Conservation (phyloP, 2,113 vertebrate species). For the Psittacara wagleri region DNA sequence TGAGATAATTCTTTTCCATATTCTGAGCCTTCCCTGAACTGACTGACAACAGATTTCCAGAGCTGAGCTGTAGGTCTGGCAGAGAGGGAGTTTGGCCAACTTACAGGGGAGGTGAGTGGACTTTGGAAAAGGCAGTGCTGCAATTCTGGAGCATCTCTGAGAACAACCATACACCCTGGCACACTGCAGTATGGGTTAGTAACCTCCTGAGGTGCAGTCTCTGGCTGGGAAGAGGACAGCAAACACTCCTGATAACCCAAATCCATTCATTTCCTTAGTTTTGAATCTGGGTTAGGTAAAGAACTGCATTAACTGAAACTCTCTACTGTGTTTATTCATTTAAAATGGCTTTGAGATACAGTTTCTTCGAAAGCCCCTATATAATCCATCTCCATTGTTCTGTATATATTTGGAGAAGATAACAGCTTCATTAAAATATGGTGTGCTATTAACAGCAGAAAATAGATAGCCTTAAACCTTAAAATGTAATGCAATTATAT, state of each 20-base stretch:
- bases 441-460: slow-evolving; percentile 20
- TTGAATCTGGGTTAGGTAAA: not conserved
- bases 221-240: not conserved
- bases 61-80: not conserved
- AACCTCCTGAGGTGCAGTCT: not conserved
- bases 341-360: slow-evolving; percentile 5
- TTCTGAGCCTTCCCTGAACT: not conserved
- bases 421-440: slow-evolving; percentile 45
- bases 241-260: not conserved
- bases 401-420: slow-evolving; percentile 41
- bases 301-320: not conserved
- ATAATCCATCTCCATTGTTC: slow-evolving; percentile 29
- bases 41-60: not conserved
- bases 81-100: not conserved
- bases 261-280: not conserved
- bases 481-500: slow-evolving; percentile 58
- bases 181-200: no score
- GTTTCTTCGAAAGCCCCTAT: not conserved
- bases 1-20: not conserved
- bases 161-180: not conserved
- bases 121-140: not conserved
- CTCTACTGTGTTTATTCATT: slow-evolving; percentile 11
- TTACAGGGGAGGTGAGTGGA: not conserved
- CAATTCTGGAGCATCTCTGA: not conserved
- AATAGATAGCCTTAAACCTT: slow-evolving; percentile 23